Base-by-base conservation (phyloP, 2,113 vertebrate species). In the Peromyscus californicus region DNA sequence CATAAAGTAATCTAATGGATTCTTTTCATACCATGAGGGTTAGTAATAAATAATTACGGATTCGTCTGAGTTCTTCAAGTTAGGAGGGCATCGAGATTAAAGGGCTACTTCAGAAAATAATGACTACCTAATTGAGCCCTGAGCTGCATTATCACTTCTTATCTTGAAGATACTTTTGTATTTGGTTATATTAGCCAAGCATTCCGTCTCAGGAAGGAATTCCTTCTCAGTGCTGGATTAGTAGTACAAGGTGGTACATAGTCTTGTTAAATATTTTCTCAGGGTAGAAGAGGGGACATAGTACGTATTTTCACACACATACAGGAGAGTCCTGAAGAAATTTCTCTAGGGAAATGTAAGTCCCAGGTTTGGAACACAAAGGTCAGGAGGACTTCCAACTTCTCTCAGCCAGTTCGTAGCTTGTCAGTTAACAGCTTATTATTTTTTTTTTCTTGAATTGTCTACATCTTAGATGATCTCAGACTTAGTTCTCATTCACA, bases 31-130 rank as follows among this genome's bases (percentile, higher is more conserved):
- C 31, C 48, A 54, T 24, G 21, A 80, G 67, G 78, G 13, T 48
- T 76, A 70, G 39, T 72, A 65, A 83, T 79, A 76, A 96, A 70
- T 51, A 96, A 83, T 75, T 84, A 42, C 19, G 83, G 54, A 48
- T 51, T 84, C 4, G 19, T 91, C 24, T 65, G 65, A 59, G 45
- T 78, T 57, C 48, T 94, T 91, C 74, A 70, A 39, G 65, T 63
- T 69, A 80, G 91, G 76, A 90, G 36, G 22, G 31, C 17, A 19
- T 67, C 39, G 70, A 65, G 83, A 91, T 76, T 31, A 65, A 74
- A 82, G 22, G 31, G 67, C 69, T 65, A 31, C 48, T 59, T 76
- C 24, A 79, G 94, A 90, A 57, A 88, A 0, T 33, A 39, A 9
- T 17, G 84, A 84, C 29, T 21, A 24, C 85, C 4, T 92, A 7